Conservation (phyloP, 1,140 invertebrate species). For the Trachymyrmex cornetzi region DNA sequence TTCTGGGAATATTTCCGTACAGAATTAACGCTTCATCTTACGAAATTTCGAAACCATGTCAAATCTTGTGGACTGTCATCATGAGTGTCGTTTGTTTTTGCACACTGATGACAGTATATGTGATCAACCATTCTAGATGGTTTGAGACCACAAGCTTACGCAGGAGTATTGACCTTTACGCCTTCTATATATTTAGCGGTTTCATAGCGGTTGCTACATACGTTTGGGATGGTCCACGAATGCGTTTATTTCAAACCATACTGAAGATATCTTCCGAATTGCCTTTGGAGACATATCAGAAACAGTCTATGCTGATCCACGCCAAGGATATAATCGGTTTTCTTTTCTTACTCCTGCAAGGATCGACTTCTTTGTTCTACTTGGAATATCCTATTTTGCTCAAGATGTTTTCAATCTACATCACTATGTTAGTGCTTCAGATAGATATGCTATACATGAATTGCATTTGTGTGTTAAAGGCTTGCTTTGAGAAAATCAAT, state of each 20-base stretch:
- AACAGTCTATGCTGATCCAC: conserved; percentile 72
- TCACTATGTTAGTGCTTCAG: conserved; percentile 66
- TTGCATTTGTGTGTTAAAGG: conserved; percentile 66
- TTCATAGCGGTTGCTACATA: background rate
- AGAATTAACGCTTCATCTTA: conserved; percentile 34
- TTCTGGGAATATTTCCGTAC: conserved; percentile 74
- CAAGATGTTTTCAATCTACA: conserved; percentile 65
- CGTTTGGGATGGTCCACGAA: background rate
- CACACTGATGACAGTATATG: conserved; percentile 57
- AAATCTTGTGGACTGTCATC: conserved; percentile 59
- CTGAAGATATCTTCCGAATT: conserved; percentile 60
- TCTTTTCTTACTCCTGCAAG: conserved; percentile 61
- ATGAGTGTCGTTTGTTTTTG: conserved; percentile 16
- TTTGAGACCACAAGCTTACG: conserved; percentile 55
- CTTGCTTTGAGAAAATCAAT: conserved; percentile 78
- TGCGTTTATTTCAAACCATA: background rate
- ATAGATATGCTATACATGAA: conserved; percentile 77
- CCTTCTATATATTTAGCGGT: conserved; percentile 55
- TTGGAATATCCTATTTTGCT: background rate
- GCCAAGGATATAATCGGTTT: conserved; percentile 78
- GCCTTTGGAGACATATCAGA: conserved; percentile 65
- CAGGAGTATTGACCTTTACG: conserved; percentile 70
- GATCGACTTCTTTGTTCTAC: conserved; percentile 17
- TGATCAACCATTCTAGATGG: conserved; percentile 63
- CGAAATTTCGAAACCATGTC: conserved; percentile 19